Conservation (phyloP, 2,113 vertebrate species). For the Hoplias malabaricus region DNA sequence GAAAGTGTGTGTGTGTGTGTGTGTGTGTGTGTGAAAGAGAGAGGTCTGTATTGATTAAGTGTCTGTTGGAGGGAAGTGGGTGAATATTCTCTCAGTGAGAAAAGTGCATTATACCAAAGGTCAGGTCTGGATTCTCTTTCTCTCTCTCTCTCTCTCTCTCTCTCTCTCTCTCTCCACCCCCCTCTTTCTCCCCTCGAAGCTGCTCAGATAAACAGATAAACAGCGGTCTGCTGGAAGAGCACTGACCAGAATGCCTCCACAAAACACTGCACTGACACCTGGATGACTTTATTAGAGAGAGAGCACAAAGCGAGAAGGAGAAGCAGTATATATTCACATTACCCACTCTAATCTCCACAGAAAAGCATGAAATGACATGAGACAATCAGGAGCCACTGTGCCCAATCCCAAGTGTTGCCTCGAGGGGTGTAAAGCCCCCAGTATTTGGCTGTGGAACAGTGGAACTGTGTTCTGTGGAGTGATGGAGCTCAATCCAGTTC, state of each 20-base stretch:
- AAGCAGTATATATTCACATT: too few species aligned
- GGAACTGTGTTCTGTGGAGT: too few species aligned
- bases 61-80: constrained; percentile 61
- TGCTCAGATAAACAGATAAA: constrained; percentile 68
- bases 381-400: too few species aligned
- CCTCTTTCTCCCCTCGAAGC: constrained; percentile 51
- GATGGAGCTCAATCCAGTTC: too few species aligned
- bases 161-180: constrained; percentile 53
- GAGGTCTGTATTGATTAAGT: constrained; percentile 71
- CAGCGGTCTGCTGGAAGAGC: constrained; percentile 39
- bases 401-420: too few species aligned
- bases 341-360: too few species aligned
- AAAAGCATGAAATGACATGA: too few species aligned
- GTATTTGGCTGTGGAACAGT: too few species aligned
- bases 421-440: too few species aligned
- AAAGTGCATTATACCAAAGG: constrained; percentile 78
- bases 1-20: neutral
- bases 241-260: constrained; percentile 5
- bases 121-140: constrained; percentile 68
- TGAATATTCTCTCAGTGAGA: constrained; percentile 69
- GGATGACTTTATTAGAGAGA: constrained; percentile 7
- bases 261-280: neutral
- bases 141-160: constrained; percentile 57
- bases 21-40: constrained; percentile 41
- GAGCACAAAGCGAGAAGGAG: neutral